A percentile compares a stretch with the other conserved stretches of the same genome.
Evolutionary conservation across 1,140 invertebrate species (phyloP).

Genomic region (Diorhabda sublineata): DNA sequence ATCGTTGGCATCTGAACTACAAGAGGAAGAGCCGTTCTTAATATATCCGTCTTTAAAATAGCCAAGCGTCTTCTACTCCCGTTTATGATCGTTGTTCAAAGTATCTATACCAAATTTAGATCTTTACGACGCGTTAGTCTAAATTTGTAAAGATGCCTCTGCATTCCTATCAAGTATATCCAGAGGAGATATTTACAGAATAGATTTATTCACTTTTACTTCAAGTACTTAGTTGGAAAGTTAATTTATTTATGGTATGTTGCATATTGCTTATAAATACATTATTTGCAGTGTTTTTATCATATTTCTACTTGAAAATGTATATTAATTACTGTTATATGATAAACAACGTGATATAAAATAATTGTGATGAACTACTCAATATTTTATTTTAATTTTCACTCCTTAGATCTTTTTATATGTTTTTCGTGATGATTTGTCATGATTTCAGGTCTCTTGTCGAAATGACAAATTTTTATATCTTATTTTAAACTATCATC

Average conservation of each 20-base stretch:
- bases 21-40: constrained; percentile 14
- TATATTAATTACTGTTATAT: too few relatives aligned
- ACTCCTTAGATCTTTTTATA: too few relatives aligned
- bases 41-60: constrained; percentile 28
- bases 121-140: constrained; percentile 20
- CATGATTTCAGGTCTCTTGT: too few relatives aligned
- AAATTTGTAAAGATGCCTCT: constrained; percentile 14
- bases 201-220: background rate
- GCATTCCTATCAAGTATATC: background rate
- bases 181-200: background rate
- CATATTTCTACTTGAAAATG: too few relatives aligned
- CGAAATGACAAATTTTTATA: too few relatives aligned
- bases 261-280: background rate
- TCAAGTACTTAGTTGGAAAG: background rate
- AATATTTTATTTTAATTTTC: too few relatives aligned
- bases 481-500: too few relatives aligned
- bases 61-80: constrained; percentile 21
- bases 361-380: too few relatives aligned
- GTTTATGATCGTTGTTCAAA: constrained; percentile 27
- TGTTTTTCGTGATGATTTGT: too few relatives aligned
- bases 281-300: too few relatives aligned
- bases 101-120: constrained; percentile 30
- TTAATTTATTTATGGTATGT: background rate
- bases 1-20: background rate
- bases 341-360: too few relatives aligned